phyloP scores from a whole-genome alignment of 2,888 invertebrate species.

The Cerastis leucographa region DNA sequence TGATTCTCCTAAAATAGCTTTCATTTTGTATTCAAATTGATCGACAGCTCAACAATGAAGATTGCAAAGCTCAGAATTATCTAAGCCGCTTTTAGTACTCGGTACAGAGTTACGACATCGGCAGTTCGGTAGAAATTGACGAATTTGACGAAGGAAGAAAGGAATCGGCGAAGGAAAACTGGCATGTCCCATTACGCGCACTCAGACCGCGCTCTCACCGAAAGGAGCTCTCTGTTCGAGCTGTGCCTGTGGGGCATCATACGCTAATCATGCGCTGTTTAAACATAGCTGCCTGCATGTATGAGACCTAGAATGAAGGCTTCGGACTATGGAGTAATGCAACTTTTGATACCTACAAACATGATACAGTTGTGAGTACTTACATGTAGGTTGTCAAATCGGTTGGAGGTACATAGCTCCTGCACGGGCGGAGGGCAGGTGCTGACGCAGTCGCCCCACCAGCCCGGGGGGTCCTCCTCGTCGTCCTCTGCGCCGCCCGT shows the following conservation, averaged over 20 bases:
- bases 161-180: neutral
- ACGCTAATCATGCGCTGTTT: neutral
- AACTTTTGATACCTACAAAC: neutral
- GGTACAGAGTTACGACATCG: neutral
- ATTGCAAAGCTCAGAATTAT: neutral
- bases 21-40: neutral
- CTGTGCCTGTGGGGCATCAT: neutral
- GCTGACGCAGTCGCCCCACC: slow-evolving; percentile 84
- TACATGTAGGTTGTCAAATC: slow-evolving; percentile 95
- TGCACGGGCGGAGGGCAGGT: slow-evolving; percentile 88
- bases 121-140: neutral
- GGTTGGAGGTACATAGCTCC: slow-evolving; percentile 93
- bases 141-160: neutral
- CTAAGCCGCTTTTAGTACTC: neutral
- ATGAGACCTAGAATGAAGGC: neutral
- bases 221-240: neutral
- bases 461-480: slow-evolving; percentile 74
- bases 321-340: neutral
- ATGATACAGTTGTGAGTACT: slow-evolving; percentile 66
- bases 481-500: slow-evolving; percentile 67
- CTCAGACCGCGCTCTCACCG: neutral
- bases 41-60: neutral
- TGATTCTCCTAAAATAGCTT: neutral
- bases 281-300: neutral
- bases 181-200: neutral